Evolutionary conservation across 2,888 invertebrate species (phyloP), one percentile per base, ranked within the genome.

Genomic region (Orthosia incerta): DNA sequence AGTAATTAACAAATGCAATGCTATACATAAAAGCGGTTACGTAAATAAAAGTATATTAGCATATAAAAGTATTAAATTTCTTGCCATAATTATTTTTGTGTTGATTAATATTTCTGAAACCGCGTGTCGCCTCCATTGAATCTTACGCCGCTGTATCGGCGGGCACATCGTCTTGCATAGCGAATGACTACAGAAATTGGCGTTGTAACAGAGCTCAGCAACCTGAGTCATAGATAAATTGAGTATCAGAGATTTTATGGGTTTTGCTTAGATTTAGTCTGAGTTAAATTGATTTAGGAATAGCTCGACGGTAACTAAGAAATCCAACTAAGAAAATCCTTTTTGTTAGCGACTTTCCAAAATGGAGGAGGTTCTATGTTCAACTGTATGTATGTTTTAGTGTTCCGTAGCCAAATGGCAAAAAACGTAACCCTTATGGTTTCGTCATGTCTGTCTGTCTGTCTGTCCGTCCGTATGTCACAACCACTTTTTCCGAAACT

Each of bases 101-200:
- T 31, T 18, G 1, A 57, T 11, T 18, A 13, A 12, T 16, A 4
- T 16, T 57, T 57, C 26, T 16, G 7, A 11, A 15, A 20, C 15
- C 15, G 3, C 4, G 3, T 60, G 77, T 61, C 84, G 46, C 75
- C 87, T 88, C 79, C 82, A 80, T 80, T 71, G 63, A 74, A 62
- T 55, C 62, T 65, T 65, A 55, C 20, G 81, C 82, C 51, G 39
- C 56, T 56, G 55, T 66, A 78, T 73, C 50, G 62, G 53, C 59
- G 68, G 74, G 82, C 70, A 85, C 88, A 89, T 87, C 90, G 91
- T 89, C 92, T 91, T 93, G 93, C 91, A 93, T 92, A 93, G 89
- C 80, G 91, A 92, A 91, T 92, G 90, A 89, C 89, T 88, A 85
- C 85, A 91, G 91, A 90, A 92, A 93, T 92, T 91, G 90, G 86